Evolutionary conservation across 2,888 invertebrate genomes (phyloP), one percentile per base, ranked within the genome.

Genomic region (Drosophila hamatofila): DNA sequence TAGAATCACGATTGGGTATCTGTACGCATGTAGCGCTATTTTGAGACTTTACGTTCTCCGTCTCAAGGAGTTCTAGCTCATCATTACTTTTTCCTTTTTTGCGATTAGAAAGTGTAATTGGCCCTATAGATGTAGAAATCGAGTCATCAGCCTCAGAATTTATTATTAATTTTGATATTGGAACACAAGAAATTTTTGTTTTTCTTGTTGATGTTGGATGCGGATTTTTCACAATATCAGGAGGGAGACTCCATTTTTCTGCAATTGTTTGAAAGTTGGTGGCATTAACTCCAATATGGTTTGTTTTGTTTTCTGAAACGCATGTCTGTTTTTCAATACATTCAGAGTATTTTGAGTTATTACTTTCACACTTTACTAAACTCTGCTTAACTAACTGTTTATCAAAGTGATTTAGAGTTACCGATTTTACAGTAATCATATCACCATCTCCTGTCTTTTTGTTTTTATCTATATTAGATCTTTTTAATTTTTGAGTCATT

Each of bases 101-200:
- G 23, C 42, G 14, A 2, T 12, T 30, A 23, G 0, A 39, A 33
- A 18, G 37, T 8, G 30, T 25, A 0, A 41, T 21, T 0, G 25
- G 27, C 11, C 9, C 5, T n/a, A 9, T 14, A 11, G 30, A n/a
- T 37, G 18, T 21, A 21, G 35, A 12, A 0, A 35, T 14, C 6
- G 16, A n/a, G 3, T 16, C 25, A 12, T 23, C 44, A 23, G 37
- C 33, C 7, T 35, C 23, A 14, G 14, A 12, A n/a, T 46, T 18
- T 3, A 14, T 37, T 41, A 72, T 44, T 23, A 76, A 33, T 54
- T 76, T 78, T 8, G 80, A 60, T 44, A 75, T 30, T 6, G 80
- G 75, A 27, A 76, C 65, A 52, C 76, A 75, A 18, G 46, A 27
- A 39, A 75, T 80, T 61, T 52, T 63, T 27, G 8, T 56, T 30